Percentiles rank a stretch among this genome's conserved stretches.
phyloP scores from a whole-genome alignment of 2,797 vertebrate genomes.

The Tapirus indicus region DNA sequence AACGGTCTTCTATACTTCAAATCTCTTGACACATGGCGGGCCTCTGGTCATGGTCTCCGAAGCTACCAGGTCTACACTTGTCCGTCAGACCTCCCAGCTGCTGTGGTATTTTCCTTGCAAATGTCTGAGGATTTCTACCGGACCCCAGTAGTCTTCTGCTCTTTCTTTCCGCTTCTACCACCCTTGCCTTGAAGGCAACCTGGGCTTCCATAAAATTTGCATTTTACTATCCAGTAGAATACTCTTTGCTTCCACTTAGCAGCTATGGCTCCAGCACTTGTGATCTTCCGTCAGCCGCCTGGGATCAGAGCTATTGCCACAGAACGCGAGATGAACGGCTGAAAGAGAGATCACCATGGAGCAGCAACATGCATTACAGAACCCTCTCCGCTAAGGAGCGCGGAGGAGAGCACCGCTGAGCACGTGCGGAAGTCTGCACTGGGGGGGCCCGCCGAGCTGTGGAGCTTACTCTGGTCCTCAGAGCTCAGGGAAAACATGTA shows the following conservation, averaged over 20 bases:
- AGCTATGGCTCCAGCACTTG: too few relatives aligned
- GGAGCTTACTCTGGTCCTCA: not conserved
- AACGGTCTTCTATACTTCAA: not conserved
- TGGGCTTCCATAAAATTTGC: not conserved
- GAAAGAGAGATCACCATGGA: not conserved
- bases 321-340: not conserved
- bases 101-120: not conserved
- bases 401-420: accelerated
- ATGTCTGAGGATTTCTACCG: not conserved
- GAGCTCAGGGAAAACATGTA: not conserved
- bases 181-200: not conserved
- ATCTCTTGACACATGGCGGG: not conserved
- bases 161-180: not conserved
- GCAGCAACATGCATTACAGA: accelerated
- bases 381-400: not conserved
- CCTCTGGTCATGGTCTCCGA: not conserved
- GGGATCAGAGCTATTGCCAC: not conserved
- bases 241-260: too few relatives aligned
- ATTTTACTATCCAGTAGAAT: not conserved
- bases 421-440: not conserved
- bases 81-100: not conserved
- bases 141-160: not conserved
- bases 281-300: not conserved
- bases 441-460: not conserved
- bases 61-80: not conserved